Base-by-base conservation (phyloP, 1,140 invertebrate species). In the Vanessa atalanta region DNA sequence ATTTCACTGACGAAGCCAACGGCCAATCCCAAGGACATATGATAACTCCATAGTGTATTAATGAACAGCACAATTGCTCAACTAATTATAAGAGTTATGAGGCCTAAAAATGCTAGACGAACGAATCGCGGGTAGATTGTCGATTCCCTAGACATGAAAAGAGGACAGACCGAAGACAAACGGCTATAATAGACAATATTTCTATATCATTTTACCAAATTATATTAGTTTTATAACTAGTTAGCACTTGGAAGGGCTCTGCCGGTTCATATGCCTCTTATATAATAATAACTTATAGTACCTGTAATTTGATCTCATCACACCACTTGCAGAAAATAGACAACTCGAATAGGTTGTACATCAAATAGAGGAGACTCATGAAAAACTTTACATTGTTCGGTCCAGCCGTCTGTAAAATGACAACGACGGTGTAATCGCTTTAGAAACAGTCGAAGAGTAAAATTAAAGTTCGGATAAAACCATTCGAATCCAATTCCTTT, bases 261-360 rank as follows among this genome's bases (percentile, higher is more conserved):
- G 26, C 26, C 26, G 6, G 26, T 31, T 6, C 3, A n/a, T 15
- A 2, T 16, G 71, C 74, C 65, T 66, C 0, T 31, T 31, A 31
- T 31, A 31, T 31, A 31, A 4, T 31, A 31, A 31, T 31, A 31
- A 31, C 26, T 31, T 31, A 31, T 31, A 31, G 26, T 61, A 86
- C 86, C 80, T 85, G 80, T 47, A 83, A 77, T 50, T 83, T 86
- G 23, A 86, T 86, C 72, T 88, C 84, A 51, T 88, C 83, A 65
- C 84, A 85, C 83, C 86, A 88, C 51, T 79, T 78, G 65, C 86
- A 88, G 64, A 86, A 83, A 55, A 85, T 82, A 70, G 80, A 88
- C 51, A 86, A 67, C 61, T 81, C 79, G 64, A 84, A 88, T 14
- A 83, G 65, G 65, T 84, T 86, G 70, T 88, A 88, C 60, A 80